Evolutionary conservation across 2,113 vertebrate genomes (phyloP).

Genomic region (Limnothrissa miodon): DNA sequence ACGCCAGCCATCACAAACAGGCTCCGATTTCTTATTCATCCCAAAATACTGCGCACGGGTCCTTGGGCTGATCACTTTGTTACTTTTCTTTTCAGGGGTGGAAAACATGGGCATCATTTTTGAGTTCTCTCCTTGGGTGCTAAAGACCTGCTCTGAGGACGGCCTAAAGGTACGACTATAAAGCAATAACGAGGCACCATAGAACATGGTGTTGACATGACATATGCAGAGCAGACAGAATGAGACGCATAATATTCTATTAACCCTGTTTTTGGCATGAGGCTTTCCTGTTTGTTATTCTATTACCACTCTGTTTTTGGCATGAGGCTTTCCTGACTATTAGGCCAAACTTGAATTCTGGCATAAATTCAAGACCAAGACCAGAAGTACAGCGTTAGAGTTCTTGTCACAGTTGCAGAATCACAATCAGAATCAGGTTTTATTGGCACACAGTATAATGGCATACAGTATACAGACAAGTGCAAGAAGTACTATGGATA

Average conservation of each 20-base stretch:
- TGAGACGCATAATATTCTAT: not conserved
- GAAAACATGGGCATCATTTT: conserved; percentile 94
- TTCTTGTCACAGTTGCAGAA: too few relatives aligned
- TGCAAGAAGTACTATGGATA: too few relatives aligned
- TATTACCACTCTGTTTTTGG: not conserved
- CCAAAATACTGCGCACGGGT: not conserved
- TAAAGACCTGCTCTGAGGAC: conserved; percentile 92
- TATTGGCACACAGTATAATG: too few relatives aligned
- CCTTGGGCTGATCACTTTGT: not conserved
- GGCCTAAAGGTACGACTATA: conserved; percentile 82
- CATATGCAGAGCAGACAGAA: not conserved
- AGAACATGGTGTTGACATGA: not conserved
- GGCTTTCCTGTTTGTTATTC: not conserved
- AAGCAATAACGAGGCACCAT: not conserved
- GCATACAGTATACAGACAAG: too few relatives aligned
- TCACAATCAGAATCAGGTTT: too few relatives aligned
- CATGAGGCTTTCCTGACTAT: not conserved
- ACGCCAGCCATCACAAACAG: not conserved
- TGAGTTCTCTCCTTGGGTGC: conserved; percentile 94
- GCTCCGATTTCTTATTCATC: not conserved
- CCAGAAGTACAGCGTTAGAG: too few relatives aligned
- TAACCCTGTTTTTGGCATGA: not conserved
- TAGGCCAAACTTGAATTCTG: too few relatives aligned
- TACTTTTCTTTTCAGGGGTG: conserved; percentile 67
- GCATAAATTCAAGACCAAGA: too few relatives aligned